Percentiles rank a stretch among this genome's conserved stretches.
Conservation (phyloP, 35 echinoderm and acorn worm genomes). For the Lytechinus variegatus region DNA sequence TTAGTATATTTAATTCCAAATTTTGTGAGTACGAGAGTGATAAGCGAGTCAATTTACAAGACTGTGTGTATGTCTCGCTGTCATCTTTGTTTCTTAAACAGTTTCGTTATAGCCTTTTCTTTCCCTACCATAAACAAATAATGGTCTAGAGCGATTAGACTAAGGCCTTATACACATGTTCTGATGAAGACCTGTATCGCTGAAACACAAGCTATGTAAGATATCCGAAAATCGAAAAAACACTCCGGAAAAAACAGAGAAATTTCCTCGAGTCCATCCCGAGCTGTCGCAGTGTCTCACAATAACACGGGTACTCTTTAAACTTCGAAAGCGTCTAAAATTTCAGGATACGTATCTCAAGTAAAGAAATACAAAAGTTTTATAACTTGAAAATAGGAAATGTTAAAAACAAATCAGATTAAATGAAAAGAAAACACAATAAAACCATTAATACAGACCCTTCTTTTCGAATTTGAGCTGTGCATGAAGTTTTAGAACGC, state of each 20-base stretch:
- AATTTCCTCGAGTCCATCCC: neutral
- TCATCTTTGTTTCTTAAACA: neutral
- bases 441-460: no score
- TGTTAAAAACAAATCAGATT: no score
- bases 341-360: no score
- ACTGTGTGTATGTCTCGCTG: neutral
- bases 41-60: no score
- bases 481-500: no score
- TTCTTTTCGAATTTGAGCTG: no score
- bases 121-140: neutral
- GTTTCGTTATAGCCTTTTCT: no score
- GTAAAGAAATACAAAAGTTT: no score
- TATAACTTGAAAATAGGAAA: no score
- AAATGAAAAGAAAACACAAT: no score
- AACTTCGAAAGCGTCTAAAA: neutral
- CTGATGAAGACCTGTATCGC: neutral
- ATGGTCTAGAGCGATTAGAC: neutral
- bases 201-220: neutral
- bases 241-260: neutral
- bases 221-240: neutral
- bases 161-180: neutral
- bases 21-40: no score
- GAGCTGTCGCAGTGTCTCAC: neutral
- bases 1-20: no score
- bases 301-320: neutral